phyloP scores from a whole-genome alignment of 1,140 invertebrate genomes.

The Sitobion miscanthi region DNA sequence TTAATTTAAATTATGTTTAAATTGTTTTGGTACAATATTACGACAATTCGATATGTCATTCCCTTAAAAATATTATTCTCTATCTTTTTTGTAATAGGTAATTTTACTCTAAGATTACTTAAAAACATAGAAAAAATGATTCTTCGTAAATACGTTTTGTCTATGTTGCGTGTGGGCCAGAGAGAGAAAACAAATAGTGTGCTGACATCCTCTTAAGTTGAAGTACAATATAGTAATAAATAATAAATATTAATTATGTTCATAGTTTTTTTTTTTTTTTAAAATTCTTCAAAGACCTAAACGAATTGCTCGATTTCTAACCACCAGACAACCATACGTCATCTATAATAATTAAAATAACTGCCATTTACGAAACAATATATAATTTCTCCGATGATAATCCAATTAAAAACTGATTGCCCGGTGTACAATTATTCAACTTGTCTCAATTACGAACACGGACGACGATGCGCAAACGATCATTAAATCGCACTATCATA shows the following conservation, averaged over 20 bases:
- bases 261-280: not conserved
- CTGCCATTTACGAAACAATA: not conserved
- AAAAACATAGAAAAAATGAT: too few species aligned
- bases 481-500: not conserved
- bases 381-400: not conserved
- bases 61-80: too few species aligned
- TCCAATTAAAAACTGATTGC: not conserved
- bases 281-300: not conserved
- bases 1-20: too few species aligned
- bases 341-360: slow-evolving; percentile 6
- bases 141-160: too few species aligned
- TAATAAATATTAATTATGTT: not conserved
- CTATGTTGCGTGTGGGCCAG: too few species aligned
- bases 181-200: too few species aligned
- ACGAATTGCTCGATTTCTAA: not conserved
- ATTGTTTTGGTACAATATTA: too few species aligned
- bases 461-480: not conserved
- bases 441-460: not conserved
- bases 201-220: not conserved
- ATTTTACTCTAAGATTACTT: too few species aligned
- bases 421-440: not conserved
- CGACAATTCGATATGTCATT: too few species aligned
- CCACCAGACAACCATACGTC: not conserved
- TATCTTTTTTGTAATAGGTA: too few species aligned
- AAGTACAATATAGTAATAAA: not conserved